These are phyloP conservation scores for Pangasius macronema DNA, from an alignment of 2,797 vertebrate species.

Conservation along the genomic window DNA sequence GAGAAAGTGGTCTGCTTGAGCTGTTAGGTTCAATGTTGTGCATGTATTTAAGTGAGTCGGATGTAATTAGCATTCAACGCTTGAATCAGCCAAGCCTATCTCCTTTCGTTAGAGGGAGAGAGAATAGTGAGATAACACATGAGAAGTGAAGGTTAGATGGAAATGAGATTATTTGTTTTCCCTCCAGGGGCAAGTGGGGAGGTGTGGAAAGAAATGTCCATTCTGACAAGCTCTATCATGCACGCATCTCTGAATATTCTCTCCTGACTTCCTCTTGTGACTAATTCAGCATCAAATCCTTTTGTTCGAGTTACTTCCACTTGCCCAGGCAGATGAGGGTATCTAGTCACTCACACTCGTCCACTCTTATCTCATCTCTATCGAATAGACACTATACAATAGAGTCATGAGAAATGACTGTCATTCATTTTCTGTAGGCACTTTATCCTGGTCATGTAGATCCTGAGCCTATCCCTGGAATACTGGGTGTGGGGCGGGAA, in stretches of 20 bases:
- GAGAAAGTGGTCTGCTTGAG: slow-evolving; percentile 12
- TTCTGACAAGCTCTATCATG: slow-evolving; percentile 9
- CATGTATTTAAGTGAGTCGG: slow-evolving; percentile 6
- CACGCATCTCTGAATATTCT: background rate
- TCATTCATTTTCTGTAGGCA: background rate
- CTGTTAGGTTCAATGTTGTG: slow-evolving; percentile 27
- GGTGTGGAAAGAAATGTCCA: slow-evolving; percentile 24
- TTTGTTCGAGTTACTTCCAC: background rate
- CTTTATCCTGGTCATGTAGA: background rate
- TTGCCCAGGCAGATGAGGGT: background rate
- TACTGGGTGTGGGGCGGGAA: too few species aligned
- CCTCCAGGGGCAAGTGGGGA: slow-evolving; percentile 47
- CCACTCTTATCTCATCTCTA: too few species aligned
- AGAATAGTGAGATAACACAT: background rate
- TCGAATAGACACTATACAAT: too few species aligned
- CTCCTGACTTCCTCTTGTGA: background rate
- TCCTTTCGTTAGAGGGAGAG: slow-evolving; percentile 11
- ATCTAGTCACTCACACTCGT: too few species aligned
- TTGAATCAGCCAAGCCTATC: slow-evolving; percentile 15
- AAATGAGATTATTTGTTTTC: slow-evolving; percentile 56
- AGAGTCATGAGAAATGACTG: too few species aligned
- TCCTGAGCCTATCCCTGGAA: background rate
- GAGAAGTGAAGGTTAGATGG: slow-evolving; percentile 55
- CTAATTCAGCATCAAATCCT: background rate
- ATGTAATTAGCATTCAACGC: slow-evolving; percentile 29